A percentile compares a stretch with the other conserved stretches of the same genome.
Conservation (phyloP, 2,113 vertebrate species). For the Petroica traversi region DNA sequence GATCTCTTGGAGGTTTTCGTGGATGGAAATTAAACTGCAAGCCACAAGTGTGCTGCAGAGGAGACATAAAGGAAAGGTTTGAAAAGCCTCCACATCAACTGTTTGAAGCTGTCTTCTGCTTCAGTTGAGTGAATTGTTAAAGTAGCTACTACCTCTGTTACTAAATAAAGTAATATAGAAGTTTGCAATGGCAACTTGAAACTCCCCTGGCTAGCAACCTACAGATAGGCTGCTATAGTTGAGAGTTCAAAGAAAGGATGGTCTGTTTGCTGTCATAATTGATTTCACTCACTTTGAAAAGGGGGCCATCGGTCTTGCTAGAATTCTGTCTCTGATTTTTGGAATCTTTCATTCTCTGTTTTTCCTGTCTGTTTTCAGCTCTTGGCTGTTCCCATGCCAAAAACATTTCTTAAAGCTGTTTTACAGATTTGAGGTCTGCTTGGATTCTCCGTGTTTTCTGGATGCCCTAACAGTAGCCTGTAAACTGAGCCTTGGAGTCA, state of each 20-base stretch:
- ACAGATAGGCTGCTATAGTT: neutral
- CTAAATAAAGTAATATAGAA: neutral
- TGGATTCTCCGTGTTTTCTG: neutral
- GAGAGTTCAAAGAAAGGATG: neutral
- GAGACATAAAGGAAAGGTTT: neutral
- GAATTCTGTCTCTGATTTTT: neutral
- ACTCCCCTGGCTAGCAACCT: neutral
- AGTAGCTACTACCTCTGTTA: neutral
- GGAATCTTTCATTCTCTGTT: neutral
- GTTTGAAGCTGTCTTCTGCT: neutral
- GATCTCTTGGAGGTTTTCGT: neutral
- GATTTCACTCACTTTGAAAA: neutral
- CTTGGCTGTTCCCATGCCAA: neutral
- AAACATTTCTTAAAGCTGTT: neutral
- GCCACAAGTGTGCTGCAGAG: neutral
- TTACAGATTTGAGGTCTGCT: neutral
- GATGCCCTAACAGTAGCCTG: neutral
- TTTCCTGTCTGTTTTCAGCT: neutral
- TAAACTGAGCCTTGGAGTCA: neutral
- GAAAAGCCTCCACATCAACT: neutral
- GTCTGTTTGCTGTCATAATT: neutral
- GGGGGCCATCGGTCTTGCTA: neutral
- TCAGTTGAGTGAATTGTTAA: neutral
- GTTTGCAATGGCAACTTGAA: neutral
- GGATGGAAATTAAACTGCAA: neutral